phyloP scores from a whole-genome alignment of 2,797 vertebrate genomes.

The Fratercula arctica region DNA sequence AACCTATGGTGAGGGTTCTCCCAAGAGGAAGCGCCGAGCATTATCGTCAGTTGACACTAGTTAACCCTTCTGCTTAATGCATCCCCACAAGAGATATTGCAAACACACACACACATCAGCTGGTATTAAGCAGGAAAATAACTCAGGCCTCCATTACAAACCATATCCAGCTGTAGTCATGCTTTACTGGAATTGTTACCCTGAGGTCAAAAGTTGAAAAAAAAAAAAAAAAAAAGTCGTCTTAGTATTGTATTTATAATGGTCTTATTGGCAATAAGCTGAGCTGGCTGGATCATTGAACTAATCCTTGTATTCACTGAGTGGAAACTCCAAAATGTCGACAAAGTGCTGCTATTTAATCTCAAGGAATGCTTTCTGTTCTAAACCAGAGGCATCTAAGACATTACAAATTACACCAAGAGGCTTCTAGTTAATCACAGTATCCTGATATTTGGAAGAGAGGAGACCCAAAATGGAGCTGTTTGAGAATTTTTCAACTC shows the following conservation, averaged over 20 bases:
- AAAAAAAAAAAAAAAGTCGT: background rate
- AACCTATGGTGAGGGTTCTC: background rate
- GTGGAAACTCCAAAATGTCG: conserved; percentile 44
- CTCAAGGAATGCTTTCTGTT: conserved; percentile 54
- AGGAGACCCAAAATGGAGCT: background rate
- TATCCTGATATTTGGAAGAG: background rate
- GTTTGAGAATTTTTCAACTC: background rate
- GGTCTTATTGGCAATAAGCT: conserved; percentile 35
- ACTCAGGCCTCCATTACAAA: background rate
- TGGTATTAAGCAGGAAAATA: background rate
- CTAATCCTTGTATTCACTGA: conserved; percentile 21
- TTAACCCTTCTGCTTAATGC: conserved; percentile 43
- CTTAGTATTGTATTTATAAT: conserved; percentile 3
- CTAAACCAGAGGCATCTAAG: background rate
- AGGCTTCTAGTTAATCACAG: background rate
- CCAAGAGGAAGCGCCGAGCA: conserved; percentile 6
- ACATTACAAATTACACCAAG: background rate
- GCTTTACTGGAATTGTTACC: background rate
- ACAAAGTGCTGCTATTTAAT: conserved; percentile 43
- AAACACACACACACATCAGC: background rate
- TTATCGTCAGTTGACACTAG: conserved; percentile 39
- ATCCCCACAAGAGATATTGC: background rate
- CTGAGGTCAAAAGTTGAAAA: conserved; percentile 40
- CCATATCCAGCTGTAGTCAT: background rate
- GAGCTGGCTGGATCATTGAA: conserved; percentile 14